These are phyloP conservation scores for Chiloscyllium plagiosum DNA, from an alignment of 2,113 vertebrate species.

Conservation along the genomic window DNA sequence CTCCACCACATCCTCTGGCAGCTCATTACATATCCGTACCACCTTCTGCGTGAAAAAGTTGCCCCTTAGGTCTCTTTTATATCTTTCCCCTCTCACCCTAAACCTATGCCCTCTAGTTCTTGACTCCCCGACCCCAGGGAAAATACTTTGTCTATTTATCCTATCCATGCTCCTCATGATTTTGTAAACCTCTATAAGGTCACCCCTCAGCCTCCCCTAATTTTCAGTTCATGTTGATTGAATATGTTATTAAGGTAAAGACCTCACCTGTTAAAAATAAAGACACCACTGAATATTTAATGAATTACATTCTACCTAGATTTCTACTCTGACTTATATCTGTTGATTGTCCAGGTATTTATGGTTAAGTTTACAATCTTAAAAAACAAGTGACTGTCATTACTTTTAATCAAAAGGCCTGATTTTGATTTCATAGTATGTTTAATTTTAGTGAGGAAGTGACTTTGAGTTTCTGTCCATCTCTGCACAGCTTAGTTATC, in stretches of 20 bases:
- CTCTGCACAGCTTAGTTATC: neutral
- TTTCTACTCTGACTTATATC: neutral
- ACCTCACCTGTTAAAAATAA: neutral
- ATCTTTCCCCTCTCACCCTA: too few relatives aligned
- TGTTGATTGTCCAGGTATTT: too few relatives aligned
- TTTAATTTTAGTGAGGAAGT: neutral
- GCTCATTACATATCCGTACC: too few relatives aligned
- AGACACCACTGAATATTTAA: neutral
- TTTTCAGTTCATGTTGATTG: neutral
- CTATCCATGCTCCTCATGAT: too few relatives aligned
- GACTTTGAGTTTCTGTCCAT: neutral
- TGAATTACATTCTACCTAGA: neutral
- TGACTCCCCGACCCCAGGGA: too few relatives aligned
- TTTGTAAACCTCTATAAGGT: too few relatives aligned
- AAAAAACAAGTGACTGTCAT: slow-evolving; percentile 3
- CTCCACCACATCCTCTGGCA: too few relatives aligned
- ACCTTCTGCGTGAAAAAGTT: too few relatives aligned
- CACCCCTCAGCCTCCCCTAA: too few relatives aligned
- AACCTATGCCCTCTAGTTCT: too few relatives aligned
- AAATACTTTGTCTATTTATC: too few relatives aligned
- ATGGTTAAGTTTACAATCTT: neutral
- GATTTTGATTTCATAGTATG: neutral
- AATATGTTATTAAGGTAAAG: neutral
- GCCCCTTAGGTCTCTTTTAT: too few relatives aligned
- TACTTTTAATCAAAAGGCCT: neutral